These are phyloP conservation scores for Drosophila carrolli DNA, from an alignment of 1,140 invertebrate genomes.

Conservation along the genomic window DNA sequence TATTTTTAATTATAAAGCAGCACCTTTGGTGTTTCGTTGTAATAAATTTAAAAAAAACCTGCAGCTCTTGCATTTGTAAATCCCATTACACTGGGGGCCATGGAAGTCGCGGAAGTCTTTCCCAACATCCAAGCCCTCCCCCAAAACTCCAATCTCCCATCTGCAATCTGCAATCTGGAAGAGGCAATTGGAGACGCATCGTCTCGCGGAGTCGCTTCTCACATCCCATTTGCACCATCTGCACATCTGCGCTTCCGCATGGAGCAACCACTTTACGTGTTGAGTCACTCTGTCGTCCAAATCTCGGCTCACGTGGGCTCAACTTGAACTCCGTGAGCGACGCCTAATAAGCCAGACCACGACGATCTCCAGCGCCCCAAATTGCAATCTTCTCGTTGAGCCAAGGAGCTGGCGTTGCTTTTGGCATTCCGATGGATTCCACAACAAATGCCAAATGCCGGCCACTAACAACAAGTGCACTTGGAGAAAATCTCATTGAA, in stretches of 20 bases:
- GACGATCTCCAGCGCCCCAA: conserved; percentile 44
- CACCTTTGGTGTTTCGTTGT: no score
- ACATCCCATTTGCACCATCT: conserved; percentile 20
- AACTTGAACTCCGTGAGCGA: conserved; percentile 45
- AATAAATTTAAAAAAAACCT: no score
- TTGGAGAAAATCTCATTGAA: background rate
- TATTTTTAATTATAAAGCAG: no score
- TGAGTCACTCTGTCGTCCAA: conserved; percentile 16
- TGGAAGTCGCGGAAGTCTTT: conserved; percentile 31
- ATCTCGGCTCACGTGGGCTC: conserved; percentile 22
- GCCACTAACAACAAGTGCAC: conserved; percentile 33
- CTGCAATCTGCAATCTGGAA: background rate
- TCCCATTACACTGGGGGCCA: conserved; percentile 1
- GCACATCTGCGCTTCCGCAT: conserved; percentile 30
- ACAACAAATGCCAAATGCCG: conserved; percentile 70
- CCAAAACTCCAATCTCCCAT: background rate
- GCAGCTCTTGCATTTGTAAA: conserved; percentile 1
- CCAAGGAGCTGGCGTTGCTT: conserved; percentile 16
- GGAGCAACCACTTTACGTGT: conserved; percentile 17
- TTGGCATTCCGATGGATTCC: conserved; percentile 71
- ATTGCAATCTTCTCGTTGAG: conserved; percentile 38
- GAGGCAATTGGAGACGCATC: conserved; percentile 8
- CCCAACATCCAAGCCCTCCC: conserved; percentile 6
- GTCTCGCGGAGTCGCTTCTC: conserved; percentile 10
- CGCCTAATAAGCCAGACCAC: conserved; percentile 17